A percentile compares a stretch with the other conserved stretches of the same genome.
phyloP scores from a whole-genome alignment of 2,888 invertebrate species.

The Chironomus tentans region DNA sequence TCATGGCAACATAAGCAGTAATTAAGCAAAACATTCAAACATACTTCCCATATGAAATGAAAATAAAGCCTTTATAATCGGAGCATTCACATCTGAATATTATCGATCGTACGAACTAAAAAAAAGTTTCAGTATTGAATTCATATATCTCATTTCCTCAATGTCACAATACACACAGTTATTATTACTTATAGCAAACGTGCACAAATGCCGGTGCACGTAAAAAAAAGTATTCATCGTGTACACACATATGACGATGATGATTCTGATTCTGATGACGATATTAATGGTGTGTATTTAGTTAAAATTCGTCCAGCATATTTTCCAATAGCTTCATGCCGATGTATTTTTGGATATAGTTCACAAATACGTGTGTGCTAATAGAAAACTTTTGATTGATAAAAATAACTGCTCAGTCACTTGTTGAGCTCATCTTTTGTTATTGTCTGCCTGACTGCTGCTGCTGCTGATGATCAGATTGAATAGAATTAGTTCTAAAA shows the following conservation, averaged over 20 bases:
- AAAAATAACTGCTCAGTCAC: background rate
- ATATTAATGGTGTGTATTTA: background rate
- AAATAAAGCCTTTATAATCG: no score
- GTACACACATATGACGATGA: background rate
- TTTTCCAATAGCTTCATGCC: no score
- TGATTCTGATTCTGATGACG: background rate
- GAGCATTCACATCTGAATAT: no score
- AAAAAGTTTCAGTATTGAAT: background rate
- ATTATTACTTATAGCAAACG: constrained; percentile 3
- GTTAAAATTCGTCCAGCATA: constrained; percentile 11
- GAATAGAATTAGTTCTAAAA: background rate
- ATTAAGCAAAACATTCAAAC: no score
- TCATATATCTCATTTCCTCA: background rate
- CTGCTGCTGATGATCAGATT: background rate
- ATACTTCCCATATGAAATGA: no score
- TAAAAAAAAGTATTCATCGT: constrained; percentile 1
- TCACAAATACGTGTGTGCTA: background rate
- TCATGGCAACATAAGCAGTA: no score
- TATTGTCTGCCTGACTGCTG: no score
- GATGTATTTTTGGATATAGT: background rate
- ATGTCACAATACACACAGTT: background rate
- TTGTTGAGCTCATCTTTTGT: background rate
- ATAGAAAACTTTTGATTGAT: background rate
- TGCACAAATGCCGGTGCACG: constrained; percentile 7
- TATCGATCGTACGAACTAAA: background rate